Base-by-base conservation (phyloP, 1,140 invertebrate genomes). In the Dendrolimus punctatus region DNA sequence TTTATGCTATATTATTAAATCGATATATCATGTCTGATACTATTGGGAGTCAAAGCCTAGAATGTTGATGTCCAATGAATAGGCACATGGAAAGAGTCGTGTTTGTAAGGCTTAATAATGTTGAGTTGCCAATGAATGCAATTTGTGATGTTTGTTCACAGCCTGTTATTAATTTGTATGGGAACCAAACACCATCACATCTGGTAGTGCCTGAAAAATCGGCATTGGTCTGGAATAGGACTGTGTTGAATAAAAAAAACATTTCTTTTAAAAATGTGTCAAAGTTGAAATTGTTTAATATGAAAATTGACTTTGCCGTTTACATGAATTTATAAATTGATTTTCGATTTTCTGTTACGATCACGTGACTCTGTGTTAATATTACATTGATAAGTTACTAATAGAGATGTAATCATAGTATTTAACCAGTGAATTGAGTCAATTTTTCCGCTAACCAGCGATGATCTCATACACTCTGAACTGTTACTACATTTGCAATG, bases 381-480 rank as follows among this genome's bases (percentile, higher is more conserved):
- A 60, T 53, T 74, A 68, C 71, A 65, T 66, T 62, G 58, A 65
- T 68, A 71, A 65, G 62, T 62, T 66, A 62, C 57, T 70, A 59
- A 61, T 64, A 59, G 55, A 60, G 58, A 48, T 62, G 58, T 71
- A 68, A 39, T 58, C 51, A 44, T 73, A 70, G 62, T 58, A 52
- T 51, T 62, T 67, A 62, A 66, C 49, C 67, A 77, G 71, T 80
- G 77, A 70, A 71, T 73, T 76, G 76, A 78, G 78, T 82, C 72
- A 81, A 76, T 80, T 71, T 67, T 77, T 49, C 73, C 64, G 68
- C 72, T 69, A 60, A 56, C 63, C 61, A 59, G 78, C 77, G 68
- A 79, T 81, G 82, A 85, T 85, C 82, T 83, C 80, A 82, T 74
- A 66, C 67, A 75, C 72, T 63, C 61, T 70, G 60, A 71, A 67